Evolutionary conservation across 2,797 vertebrate genomes (phyloP), one percentile per base, ranked within the genome.

Genomic region (Microctenopoma steveboyesi): DNA sequence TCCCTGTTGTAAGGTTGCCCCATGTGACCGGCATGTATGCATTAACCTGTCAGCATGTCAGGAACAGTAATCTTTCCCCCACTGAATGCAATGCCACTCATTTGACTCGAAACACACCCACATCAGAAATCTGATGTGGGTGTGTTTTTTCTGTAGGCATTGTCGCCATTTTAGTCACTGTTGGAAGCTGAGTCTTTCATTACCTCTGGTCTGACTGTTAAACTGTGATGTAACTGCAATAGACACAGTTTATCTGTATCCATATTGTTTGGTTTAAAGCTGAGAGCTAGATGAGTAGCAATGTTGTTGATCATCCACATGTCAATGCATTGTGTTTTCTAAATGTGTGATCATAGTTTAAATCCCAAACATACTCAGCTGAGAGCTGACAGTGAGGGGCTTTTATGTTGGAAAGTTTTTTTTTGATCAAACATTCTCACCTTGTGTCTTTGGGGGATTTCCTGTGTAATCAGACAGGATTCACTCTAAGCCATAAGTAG

Each of bases 11-110:
- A 39, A 37, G 30, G 25, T 48, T 64, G 48, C 64, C n/a, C 10
- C 48, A 48, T 54, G 50, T 66, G 72, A 79, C 33, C 27, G 60
- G 22, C 28, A 25, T 59, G 27, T 51, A n/a, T 54, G 42, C 7
- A 35, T 69, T 75, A 76, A 66, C 63, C 64, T 64, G 63, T 58
- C 58, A 79, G 25, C 47, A 13, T 16, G 33, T 30, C 42, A 71
- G 65, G 71, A 81, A 81, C 67, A 59, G 81, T 64, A 69, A 76
- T 67, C 64, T 50, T 56, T 62, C 30, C 7, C 15, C 46, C 33
- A 3, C 15, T 51, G 3, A 48, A 48, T 35, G 53, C 14, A 28
- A 9, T 59, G 51, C 60, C 57, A 65, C 43, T 72, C 56, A 54
- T 64, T 33, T 57, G 50, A 69, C 51, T 71, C 64, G 64, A 28